Percentiles rank a stretch among this genome's conserved stretches.
phyloP scores from a whole-genome alignment of 2,113 vertebrate species.

The Sylvilagus bachmani region DNA sequence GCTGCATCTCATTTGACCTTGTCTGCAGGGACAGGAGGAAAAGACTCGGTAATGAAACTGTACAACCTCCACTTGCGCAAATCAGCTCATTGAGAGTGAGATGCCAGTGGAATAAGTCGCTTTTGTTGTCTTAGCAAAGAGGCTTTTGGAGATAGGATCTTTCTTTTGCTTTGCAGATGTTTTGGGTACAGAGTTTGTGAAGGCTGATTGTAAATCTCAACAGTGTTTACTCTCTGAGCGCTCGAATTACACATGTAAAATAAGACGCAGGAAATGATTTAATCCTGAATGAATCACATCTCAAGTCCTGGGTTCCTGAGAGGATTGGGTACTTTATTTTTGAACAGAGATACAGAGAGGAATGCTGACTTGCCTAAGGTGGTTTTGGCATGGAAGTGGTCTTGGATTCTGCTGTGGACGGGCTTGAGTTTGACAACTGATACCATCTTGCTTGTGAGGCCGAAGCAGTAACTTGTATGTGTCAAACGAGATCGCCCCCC shows the following conservation, averaged over 20 bases:
- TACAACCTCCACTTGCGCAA: constrained; percentile 52
- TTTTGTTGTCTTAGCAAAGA: constrained; percentile 46
- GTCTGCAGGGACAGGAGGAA: neutral
- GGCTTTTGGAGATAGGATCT: constrained; percentile 8
- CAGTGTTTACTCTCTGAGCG: neutral
- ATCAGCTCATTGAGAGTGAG: constrained; percentile 54
- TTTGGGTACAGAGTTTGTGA: neutral
- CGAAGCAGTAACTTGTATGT: neutral
- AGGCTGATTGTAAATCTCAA: neutral
- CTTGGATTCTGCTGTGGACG: neutral
- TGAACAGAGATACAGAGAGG: neutral
- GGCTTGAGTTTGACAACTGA: neutral
- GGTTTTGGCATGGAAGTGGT: neutral
- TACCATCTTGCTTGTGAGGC: neutral
- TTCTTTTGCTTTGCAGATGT: constrained; percentile 6
- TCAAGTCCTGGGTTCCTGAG: constrained; percentile 10
- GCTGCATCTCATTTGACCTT: constrained; percentile 41
- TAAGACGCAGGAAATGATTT: constrained; percentile 37
- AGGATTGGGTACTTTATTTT: neutral
- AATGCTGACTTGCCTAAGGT: neutral
- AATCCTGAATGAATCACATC: neutral
- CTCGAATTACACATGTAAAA: constrained; percentile 34
- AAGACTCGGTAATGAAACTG: neutral
- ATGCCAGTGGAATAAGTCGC: neutral
- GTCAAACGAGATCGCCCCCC: neutral